Evolutionary conservation across 2,113 vertebrate species (phyloP).

Genomic region (Rhea pennata): DNA sequence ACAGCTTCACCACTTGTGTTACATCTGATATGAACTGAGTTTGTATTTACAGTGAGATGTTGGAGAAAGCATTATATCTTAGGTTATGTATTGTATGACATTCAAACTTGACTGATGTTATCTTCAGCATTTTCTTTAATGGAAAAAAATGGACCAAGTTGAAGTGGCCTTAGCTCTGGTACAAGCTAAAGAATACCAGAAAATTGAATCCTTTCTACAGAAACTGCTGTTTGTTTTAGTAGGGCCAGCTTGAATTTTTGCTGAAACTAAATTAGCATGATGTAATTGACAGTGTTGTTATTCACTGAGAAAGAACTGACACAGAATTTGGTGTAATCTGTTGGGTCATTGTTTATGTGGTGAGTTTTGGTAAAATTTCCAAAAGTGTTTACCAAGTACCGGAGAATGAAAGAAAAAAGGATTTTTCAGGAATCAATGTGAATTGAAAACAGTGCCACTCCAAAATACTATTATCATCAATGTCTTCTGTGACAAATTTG

Average conservation of each 20-base stretch:
- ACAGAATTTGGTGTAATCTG: neutral
- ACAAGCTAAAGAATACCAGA: neutral
- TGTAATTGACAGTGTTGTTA: neutral
- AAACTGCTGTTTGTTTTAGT: neutral
- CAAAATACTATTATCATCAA: neutral
- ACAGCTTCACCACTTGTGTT: neutral
- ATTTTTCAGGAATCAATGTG: neutral
- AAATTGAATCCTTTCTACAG: neutral
- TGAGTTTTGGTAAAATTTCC: neutral
- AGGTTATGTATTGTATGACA: neutral
- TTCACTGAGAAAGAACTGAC: neutral
- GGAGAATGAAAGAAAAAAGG: neutral
- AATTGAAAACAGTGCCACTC: neutral
- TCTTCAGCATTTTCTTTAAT: neutral
- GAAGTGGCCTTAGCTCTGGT: neutral
- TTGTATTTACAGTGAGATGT: neutral
- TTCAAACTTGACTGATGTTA: neutral
- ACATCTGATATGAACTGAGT: neutral
- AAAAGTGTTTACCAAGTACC: neutral
- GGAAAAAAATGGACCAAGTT: neutral
- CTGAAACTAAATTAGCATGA: neutral
- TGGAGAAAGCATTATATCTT: neutral
- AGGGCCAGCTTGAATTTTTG: neutral
- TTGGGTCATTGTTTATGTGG: neutral
- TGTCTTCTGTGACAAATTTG: slow-evolving; percentile 13